Conservation (phyloP, 2,888 invertebrate genomes). For the Aethes cnicana region DNA sequence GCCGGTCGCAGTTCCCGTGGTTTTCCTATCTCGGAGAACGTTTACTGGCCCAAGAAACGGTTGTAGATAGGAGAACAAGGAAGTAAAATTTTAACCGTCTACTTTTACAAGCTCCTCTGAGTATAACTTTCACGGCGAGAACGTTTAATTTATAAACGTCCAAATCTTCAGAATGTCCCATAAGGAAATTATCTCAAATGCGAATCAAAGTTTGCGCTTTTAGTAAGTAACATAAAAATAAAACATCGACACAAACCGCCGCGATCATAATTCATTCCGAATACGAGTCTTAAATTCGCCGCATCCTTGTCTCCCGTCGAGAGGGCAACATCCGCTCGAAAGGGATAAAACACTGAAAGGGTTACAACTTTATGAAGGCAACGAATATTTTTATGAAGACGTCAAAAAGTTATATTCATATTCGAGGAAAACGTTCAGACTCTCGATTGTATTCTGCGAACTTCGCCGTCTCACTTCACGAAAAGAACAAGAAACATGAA, state of each 20-base stretch:
- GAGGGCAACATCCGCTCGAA: slow-evolving; percentile 17
- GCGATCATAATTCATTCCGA: slow-evolving; percentile 20
- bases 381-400: slow-evolving; percentile 30
- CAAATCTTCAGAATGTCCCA: slow-evolving; percentile 20
- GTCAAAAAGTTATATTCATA: slow-evolving; percentile 30
- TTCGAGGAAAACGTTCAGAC: slow-evolving; percentile 12
- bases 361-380: slow-evolving; percentile 25
- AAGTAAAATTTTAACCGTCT: slow-evolving; percentile 21
- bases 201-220: slow-evolving; percentile 22
- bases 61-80: slow-evolving; percentile 17
- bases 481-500: not conserved
- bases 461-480: not conserved
- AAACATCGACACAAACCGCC: slow-evolving; percentile 20
- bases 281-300: slow-evolving; percentile 14
- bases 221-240: slow-evolving; percentile 9
- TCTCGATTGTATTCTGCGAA: slow-evolving; percentile 5
- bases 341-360: slow-evolving; percentile 25
- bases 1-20: no score
- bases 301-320: slow-evolving; percentile 16
- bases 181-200: slow-evolving; percentile 23
- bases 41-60: slow-evolving; percentile 11
- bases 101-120: slow-evolving; percentile 18
- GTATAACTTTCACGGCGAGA: slow-evolving; percentile 5
- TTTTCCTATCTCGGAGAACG: not conserved
- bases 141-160: slow-evolving; percentile 13